phyloP scores from a whole-genome alignment of 2,797 vertebrate species.

The Chaetophractus vellerosus region DNA sequence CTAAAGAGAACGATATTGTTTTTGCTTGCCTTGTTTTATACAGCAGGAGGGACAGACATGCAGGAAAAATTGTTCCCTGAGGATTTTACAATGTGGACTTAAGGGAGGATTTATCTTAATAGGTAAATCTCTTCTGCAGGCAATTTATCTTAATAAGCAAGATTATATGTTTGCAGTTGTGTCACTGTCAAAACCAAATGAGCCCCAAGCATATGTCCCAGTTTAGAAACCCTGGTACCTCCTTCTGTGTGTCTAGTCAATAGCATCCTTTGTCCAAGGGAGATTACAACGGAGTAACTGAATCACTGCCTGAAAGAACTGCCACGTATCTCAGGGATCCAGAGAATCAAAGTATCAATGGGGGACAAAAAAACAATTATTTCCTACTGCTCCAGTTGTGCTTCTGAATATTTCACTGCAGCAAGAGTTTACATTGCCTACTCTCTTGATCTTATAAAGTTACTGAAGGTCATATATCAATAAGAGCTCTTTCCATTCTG shows the following conservation, averaged over 20 bases:
- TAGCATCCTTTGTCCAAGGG: slow-evolving; percentile 21
- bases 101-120: slow-evolving; percentile 27
- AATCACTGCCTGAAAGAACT: background rate
- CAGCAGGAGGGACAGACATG: background rate
- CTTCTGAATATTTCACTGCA: slow-evolving; percentile 52
- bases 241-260: background rate
- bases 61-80: slow-evolving; percentile 65
- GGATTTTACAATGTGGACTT: slow-evolving; percentile 55
- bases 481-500: background rate
- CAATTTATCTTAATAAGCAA: slow-evolving; percentile 79
- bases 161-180: slow-evolving; percentile 51
- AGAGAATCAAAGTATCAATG: background rate
- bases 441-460: background rate
- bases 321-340: slow-evolving; percentile 5
- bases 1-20: background rate
- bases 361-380: background rate
- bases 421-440: background rate
- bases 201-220: background rate
- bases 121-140: slow-evolving; percentile 74
- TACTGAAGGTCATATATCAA: background rate
- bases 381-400: background rate
- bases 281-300: background rate
- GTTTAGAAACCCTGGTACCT: background rate
- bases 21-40: background rate
- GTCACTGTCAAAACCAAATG: slow-evolving; percentile 73